Conservation (phyloP, 1,140 invertebrate species). For the Eumeta japonica region DNA sequence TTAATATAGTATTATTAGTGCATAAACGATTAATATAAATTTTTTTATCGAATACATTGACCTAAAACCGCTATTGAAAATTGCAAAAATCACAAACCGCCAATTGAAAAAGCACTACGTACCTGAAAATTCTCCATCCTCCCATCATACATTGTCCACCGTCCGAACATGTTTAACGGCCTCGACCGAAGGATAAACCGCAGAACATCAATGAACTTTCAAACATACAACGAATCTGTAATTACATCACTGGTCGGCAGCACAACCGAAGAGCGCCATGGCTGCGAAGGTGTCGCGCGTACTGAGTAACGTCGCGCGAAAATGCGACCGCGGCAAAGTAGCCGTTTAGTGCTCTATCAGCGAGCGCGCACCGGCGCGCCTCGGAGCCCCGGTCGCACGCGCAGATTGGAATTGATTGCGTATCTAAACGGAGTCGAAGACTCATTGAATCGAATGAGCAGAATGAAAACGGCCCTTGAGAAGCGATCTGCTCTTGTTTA, state of each 20-base stretch:
- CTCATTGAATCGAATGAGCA: slow-evolving; percentile 47
- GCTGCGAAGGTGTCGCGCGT: no score
- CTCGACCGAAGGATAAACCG: no score
- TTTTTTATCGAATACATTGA: no score
- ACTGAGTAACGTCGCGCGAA: slow-evolving; percentile 31
- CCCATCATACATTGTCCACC: slow-evolving; percentile 44
- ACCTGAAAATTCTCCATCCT: slow-evolving; percentile 38
- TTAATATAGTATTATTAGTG: no score
- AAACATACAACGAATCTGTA: no score
- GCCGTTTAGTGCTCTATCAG: slow-evolving; percentile 53
- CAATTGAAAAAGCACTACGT: no score
- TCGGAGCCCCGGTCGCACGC: slow-evolving; percentile 10
- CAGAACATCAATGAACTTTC: no score
- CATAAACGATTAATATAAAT: slow-evolving; percentile 4
- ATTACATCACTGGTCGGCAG: no score
- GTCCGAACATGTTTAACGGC: no score
- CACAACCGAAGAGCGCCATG: no score
- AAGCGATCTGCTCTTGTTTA: slow-evolving; percentile 25
- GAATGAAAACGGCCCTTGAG: slow-evolving; percentile 44
- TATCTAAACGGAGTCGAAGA: slow-evolving; percentile 9
- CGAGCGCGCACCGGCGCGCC: slow-evolving; percentile 12
- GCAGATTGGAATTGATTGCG: slow-evolving; percentile 51
- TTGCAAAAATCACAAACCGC: no score
- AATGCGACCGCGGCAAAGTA: slow-evolving; percentile 26
- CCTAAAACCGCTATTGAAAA: no score